Conservation (phyloP, 2,113 vertebrate species). For the Hydrolagus affinis region DNA sequence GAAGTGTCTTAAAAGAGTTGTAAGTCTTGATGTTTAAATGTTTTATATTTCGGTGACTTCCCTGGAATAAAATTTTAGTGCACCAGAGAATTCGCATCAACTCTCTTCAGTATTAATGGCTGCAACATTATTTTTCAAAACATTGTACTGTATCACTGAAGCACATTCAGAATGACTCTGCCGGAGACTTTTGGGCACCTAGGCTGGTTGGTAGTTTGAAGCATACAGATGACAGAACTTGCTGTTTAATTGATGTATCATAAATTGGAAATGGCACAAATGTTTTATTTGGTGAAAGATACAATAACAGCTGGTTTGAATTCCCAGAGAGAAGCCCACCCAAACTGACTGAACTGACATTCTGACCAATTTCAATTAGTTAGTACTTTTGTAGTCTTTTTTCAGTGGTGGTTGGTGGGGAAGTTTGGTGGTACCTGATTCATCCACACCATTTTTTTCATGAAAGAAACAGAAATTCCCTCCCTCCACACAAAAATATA, state of each 20-base stretch:
- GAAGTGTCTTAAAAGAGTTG: constrained; percentile 1
- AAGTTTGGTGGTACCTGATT: neutral
- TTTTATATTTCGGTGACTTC: neutral
- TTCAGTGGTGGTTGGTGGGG: no score
- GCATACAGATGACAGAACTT: neutral
- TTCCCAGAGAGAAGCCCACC: neutral
- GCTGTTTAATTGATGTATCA: neutral
- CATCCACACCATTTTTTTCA: neutral
- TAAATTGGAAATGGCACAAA: constrained; percentile 1
- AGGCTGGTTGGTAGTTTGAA: neutral
- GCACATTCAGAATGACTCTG: neutral
- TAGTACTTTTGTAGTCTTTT: constrained; percentile 1
- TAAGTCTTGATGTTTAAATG: neutral
- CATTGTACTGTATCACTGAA: neutral
- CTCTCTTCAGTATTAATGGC: neutral
- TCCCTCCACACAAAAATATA: no score
- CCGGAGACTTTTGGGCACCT: neutral
- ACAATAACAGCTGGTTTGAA: constrained; percentile 1
- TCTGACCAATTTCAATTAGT: neutral
- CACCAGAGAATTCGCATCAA: neutral
- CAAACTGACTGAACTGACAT: constrained; percentile 16
- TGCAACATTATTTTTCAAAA: neutral
- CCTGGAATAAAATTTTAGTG: neutral
- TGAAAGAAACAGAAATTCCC: neutral
- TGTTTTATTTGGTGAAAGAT: neutral